Conservation (phyloP, 2,888 invertebrate genomes). For the Cepaea hortensis region DNA sequence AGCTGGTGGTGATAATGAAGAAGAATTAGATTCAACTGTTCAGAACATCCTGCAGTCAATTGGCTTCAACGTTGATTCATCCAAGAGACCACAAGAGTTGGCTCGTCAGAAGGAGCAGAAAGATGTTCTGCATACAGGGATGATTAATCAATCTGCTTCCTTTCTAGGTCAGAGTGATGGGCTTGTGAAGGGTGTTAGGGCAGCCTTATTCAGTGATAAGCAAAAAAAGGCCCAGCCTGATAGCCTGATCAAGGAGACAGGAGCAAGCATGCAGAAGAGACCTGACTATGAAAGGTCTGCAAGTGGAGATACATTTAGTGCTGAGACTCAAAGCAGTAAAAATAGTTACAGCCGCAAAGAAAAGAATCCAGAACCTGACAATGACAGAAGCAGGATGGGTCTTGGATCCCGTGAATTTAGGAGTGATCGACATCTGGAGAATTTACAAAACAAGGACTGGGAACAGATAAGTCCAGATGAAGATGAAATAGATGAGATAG, state of each 20-base stretch:
- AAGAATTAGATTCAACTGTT: conserved; percentile 68
- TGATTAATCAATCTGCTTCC: no score
- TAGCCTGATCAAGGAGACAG: conserved; percentile 35
- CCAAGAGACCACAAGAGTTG: conserved; percentile 66
- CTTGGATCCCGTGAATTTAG: no score
- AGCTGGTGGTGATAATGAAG: conserved; percentile 10
- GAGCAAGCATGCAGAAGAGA: conserved; percentile 22
- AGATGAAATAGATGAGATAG: not conserved
- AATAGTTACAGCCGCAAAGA: no score
- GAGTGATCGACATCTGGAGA: no score
- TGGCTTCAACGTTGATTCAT: conserved; percentile 75
- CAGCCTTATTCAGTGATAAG: conserved; percentile 8
- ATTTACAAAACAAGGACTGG: no score
- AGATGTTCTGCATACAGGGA: no score
- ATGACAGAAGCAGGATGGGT: no score
- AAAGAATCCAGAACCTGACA: no score
- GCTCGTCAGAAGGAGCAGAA: conserved; percentile 58
- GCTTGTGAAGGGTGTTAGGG: conserved; percentile 16
- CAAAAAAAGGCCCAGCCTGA: conserved; percentile 22
- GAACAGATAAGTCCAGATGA: not conserved
- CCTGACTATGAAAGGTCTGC: conserved; percentile 16
- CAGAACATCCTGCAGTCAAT: conserved; percentile 74
- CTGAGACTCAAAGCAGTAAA: not conserved
- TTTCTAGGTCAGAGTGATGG: no score
- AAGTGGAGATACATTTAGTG: not conserved